Percentiles rank a stretch among this genome's conserved stretches.
Conservation (phyloP, 2,113 vertebrate species). For the Thalassoma bifasciatum region DNA sequence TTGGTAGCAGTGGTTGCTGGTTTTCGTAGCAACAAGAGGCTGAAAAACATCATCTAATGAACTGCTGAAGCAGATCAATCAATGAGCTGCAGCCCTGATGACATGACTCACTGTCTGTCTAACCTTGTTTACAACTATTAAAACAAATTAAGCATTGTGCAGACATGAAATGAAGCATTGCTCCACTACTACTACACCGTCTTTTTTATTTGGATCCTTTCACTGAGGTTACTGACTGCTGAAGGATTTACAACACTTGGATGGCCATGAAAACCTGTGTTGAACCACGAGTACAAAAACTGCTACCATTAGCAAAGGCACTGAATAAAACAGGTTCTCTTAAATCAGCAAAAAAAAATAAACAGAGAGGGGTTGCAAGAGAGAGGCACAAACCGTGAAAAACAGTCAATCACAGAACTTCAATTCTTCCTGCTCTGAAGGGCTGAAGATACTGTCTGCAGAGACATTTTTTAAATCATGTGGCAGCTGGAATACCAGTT, state of each 20-base stretch:
- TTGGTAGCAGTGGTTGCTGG: not conserved
- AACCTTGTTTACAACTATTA: conserved; percentile 16
- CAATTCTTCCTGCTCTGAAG: too few relatives aligned
- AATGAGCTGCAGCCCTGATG: not conserved
- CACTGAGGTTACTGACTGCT: not conserved
- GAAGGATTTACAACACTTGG: not conserved
- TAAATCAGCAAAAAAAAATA: not conserved
- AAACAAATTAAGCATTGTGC: not conserved
- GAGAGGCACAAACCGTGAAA: not conserved
- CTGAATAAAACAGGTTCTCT: not conserved
- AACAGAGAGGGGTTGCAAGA: not conserved
- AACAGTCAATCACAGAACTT: not conserved
- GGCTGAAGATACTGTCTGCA: too few relatives aligned
- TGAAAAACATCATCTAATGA: not conserved
- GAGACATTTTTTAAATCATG: too few relatives aligned
- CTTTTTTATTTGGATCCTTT: conserved; percentile 1
- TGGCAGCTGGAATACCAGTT: too few relatives aligned
- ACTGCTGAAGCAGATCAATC: not conserved
- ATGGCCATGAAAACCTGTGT: not conserved
- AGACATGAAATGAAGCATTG: not conserved
- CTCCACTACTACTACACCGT: not conserved
- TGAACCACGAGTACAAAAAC: not conserved
- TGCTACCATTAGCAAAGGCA: not conserved
- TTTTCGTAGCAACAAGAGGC: not conserved
- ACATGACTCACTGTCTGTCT: conserved; percentile 9